Evolutionary conservation across 2,888 invertebrate genomes (phyloP).

Genomic region (Apotomis betuletana): DNA sequence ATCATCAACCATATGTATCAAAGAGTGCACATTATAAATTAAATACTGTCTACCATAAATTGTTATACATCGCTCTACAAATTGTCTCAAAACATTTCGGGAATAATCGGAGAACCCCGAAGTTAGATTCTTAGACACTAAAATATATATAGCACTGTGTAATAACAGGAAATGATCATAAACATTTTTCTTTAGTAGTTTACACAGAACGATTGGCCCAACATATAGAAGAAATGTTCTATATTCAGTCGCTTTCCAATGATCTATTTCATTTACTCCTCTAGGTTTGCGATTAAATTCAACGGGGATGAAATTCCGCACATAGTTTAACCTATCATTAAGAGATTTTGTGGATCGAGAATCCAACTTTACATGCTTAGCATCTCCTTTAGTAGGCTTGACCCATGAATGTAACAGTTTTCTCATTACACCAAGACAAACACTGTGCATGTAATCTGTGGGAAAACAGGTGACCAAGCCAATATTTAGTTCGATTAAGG

Average conservation of each 20-base stretch:
- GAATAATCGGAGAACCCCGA: not conserved
- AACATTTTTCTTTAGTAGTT: not conserved
- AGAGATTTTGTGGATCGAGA: not conserved
- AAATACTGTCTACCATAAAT: conserved; percentile 14
- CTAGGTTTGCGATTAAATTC: conserved; percentile 10
- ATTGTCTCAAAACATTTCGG: conserved; percentile 2
- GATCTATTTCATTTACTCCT: not conserved
- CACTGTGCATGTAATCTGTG: conserved; percentile 12
- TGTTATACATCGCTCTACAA: conserved; percentile 1
- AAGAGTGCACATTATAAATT: conserved; percentile 9
- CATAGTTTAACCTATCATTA: conserved; percentile 1
- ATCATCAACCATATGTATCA: conserved; percentile 7
- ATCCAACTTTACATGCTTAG: conserved; percentile 12
- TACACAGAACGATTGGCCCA: conserved; percentile 1
- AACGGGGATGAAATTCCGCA: not conserved
- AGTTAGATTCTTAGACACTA: not conserved
- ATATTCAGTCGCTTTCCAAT: conserved; percentile 7
- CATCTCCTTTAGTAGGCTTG: conserved; percentile 1
- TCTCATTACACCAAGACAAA: conserved; percentile 4
- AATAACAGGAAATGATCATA: not conserved
- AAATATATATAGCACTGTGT: not conserved
- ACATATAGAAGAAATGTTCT: not conserved
- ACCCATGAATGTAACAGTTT: not conserved
- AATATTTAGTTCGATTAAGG: not conserved
- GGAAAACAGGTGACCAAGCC: not conserved